Base-by-base conservation (phyloP, 1,140 invertebrate genomes). In the Tetraneura akinire region DNA sequence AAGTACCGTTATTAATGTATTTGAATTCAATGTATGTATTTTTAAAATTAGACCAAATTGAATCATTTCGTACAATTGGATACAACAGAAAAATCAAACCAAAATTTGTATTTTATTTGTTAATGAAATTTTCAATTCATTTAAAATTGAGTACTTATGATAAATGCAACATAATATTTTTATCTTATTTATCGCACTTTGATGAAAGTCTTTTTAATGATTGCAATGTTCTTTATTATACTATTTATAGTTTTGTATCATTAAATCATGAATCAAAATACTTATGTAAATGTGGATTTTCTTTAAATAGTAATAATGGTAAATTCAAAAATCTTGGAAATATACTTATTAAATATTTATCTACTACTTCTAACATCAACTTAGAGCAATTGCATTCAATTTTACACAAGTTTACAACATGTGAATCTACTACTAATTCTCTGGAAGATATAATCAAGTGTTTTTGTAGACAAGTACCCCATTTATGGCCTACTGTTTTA, bases 11-110 rank as follows among this genome's bases (percentile, higher is more conserved):
- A 18, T 81, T 83, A n/a, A 73, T 82, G 13, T 64, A 83, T 13
- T 82, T 85, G 47, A 85, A 84, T 82, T 83, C 82, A 16, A 82
- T 85, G 42, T 84, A 83, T 80, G 73, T 84, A 18, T 82, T 84
- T 82, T 81, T 85, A 1, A 80, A 81, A 66, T 73, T 85, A 37
- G 83, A 83, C 13, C 84, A 84, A 80, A 82, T 85, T 16, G 83
- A 84, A 73, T 82, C 83, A 13, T 82, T 82, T 68, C 83, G 70
- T 80, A 62, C 80, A 47, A 81, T 84, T 80, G 82, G 80, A 42
- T 74, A 74, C 29, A 81, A 82, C 57, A 68, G 70, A n/a, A 80
- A 82, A 29, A 80, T 85, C 2, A 80, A 80, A 13, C 71, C 83
- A 26, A 57, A 80, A 80, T 81, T 81, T 80, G 80, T 84, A 21